Evolutionary conservation across 1,140 invertebrate species (phyloP).

Genomic region (Panagrolaimus sp.): DNA sequence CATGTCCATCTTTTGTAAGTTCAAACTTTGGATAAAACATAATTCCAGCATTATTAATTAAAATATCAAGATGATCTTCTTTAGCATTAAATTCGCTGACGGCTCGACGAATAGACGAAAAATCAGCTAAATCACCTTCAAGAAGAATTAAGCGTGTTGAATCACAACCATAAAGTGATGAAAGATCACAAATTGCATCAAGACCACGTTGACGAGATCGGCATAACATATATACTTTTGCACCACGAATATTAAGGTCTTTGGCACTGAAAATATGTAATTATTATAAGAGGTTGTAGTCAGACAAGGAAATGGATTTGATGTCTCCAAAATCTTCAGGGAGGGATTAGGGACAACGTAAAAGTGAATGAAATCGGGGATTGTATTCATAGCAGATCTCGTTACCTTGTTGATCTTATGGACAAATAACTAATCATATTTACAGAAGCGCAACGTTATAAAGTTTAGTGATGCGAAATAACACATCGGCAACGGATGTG

Average conservation of each 20-base stretch:
- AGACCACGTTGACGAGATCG: constrained; percentile 10
- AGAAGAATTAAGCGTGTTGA: constrained; percentile 23
- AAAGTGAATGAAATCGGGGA: no score
- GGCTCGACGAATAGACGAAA: constrained; percentile 31
- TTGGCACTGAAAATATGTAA: background rate
- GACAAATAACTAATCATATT: no score
- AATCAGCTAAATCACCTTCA: constrained; percentile 27
- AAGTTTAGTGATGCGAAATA: background rate
- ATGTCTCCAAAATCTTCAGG: no score
- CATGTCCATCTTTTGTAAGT: constrained; percentile 39
- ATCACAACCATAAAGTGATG: constrained; percentile 36
- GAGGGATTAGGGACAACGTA: no score
- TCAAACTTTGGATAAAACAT: constrained; percentile 43
- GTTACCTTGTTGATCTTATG: no score
- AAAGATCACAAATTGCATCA: constrained; percentile 15
- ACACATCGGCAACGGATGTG: background rate
- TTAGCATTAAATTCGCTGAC: constrained; percentile 37
- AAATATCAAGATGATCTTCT: constrained; percentile 40
- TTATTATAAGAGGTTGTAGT: no score
- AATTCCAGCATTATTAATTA: constrained; percentile 46
- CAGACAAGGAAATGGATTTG: no score
- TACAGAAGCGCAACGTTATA: no score
- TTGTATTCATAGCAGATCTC: no score
- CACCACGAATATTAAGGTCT: constrained; percentile 24
- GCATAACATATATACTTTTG: constrained; percentile 30